Base-by-base conservation (phyloP, 2,113 vertebrate genomes). In the Podarcis raffonei region DNA sequence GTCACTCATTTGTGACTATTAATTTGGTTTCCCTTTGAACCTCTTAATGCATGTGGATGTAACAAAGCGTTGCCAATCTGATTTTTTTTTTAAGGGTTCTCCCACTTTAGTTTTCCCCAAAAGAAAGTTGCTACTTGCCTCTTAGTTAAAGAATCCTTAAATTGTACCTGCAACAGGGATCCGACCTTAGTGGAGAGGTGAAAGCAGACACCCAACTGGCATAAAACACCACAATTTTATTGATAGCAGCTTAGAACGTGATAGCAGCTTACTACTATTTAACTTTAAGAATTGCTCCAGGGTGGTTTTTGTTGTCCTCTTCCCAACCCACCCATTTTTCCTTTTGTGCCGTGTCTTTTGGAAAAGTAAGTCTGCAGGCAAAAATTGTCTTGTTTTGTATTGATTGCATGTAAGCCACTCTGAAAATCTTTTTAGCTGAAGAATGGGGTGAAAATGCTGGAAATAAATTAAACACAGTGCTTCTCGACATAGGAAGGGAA, bases 31-130 rank as follows among this genome's bases (percentile, higher is more conserved):
- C 66, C 85, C 90, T 91, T 90, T 89, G 65, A 84, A 87, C n/a
- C 48, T 89, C 91, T 77, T 90, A 90, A 90, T 94, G 89, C 65
- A 89, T 78, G 72, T 78, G 90, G 65, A 85, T 7, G 6, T 89
- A 89, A 93, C 81, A 94, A 92, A 84, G 89, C 62, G 27, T 87
- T 91, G 65, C 85, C 48, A 84, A 27, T 48, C 13, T 48, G 57
- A 87, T 92, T 90, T 86, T 62, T 57, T 65, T 23, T 16, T 4
- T 48, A 89, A 89, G 88, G 77, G 48, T 23, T 86, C 59, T 90
- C 85, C 84, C 83, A 86, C 93, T 90, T 91, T 77, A 86, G 30
- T 35, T 84, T 88, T 35, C 82, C 79, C 48, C 72, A 91, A 85
- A n/a, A 89, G 81, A 88, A 81, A 90, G 11, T 37, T 71, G 86